Conservation (phyloP, 2,797 vertebrate genomes). For the Microcaecilia unicolor region DNA sequence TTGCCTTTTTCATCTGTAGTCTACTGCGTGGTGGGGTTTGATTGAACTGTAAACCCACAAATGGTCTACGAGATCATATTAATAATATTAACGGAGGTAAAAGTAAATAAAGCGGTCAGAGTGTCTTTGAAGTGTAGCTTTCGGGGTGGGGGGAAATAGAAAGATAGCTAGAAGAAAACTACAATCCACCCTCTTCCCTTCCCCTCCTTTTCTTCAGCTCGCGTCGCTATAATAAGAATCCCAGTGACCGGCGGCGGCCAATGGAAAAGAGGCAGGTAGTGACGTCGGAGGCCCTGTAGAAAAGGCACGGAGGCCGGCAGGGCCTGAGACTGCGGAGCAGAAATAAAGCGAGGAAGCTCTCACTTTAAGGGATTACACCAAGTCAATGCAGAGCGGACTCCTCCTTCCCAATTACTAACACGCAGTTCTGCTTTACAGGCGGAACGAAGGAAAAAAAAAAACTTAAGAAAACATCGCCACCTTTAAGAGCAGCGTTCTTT, state of each 20-base stretch:
- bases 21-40: too few relatives aligned
- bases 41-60: too few relatives aligned
- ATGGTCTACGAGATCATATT: too few relatives aligned
- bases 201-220: conserved; percentile 31
- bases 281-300: conserved; percentile 88
- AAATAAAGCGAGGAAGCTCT: conserved; percentile 42
- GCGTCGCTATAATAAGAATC: conserved; percentile 55
- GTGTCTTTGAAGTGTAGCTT: too few relatives aligned
- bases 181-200: conserved; percentile 9
- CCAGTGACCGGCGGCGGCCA: conserved; percentile 64
- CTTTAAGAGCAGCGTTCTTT: conserved; percentile 34
- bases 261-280: conserved; percentile 71
- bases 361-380: conserved; percentile 59
- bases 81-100: too few relatives aligned
- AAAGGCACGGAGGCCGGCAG: conserved; percentile 86
- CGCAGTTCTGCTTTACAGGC: conserved; percentile 42
- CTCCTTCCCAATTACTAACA: conserved; percentile 59
- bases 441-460: too few relatives aligned
- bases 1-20: too few relatives aligned
- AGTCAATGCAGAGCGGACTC: conserved; percentile 53
- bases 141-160: not conserved
- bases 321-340: conserved; percentile 69
- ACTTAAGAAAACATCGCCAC: conserved; percentile 33
- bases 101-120: too few relatives aligned
- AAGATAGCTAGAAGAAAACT: conserved; percentile 31